phyloP scores from a whole-genome alignment of 2,888 invertebrate genomes.

The Drosophila rellima region DNA sequence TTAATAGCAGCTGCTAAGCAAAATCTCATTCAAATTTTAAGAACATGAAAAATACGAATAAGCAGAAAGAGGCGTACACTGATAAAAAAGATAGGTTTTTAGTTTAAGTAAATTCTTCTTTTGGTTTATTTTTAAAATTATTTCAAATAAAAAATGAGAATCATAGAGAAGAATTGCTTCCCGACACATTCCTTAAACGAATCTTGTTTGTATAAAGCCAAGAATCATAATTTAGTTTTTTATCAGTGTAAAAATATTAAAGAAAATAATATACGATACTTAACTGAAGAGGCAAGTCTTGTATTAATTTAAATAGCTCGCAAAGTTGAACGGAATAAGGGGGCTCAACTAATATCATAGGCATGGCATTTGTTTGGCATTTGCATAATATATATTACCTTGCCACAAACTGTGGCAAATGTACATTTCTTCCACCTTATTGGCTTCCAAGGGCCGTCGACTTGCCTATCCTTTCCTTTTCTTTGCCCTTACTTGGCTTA shows the following conservation, averaged over 20 bases:
- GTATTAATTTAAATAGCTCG: conserved; percentile 17
- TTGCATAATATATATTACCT: conserved; percentile 32
- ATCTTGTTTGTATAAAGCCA: no score
- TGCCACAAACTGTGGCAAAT: conserved; percentile 47
- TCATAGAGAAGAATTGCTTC: no score
- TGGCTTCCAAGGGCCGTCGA: conserved; percentile 43
- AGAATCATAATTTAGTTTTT: no score
- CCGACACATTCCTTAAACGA: no score
- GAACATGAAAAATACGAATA: not conserved
- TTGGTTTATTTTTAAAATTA: no score
- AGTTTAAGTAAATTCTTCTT: no score
- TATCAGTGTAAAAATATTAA: not conserved
- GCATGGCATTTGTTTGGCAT: conserved; percentile 9
- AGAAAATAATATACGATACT: not conserved
- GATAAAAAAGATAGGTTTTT: not conserved
- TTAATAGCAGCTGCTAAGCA: conserved; percentile 37
- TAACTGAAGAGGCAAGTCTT: not conserved
- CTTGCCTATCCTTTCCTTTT: not conserved
- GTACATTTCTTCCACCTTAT: conserved; percentile 42
- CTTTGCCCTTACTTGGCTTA: conserved; percentile 19
- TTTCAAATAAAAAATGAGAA: no score
- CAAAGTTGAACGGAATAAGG: not conserved
- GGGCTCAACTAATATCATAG: conserved; percentile 15
- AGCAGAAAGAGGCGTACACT: not conserved
- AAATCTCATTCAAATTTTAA: conserved; percentile 12